Evolutionary conservation across 2,113 vertebrate species (phyloP).

Genomic region (Pampusana beccarii): DNA sequence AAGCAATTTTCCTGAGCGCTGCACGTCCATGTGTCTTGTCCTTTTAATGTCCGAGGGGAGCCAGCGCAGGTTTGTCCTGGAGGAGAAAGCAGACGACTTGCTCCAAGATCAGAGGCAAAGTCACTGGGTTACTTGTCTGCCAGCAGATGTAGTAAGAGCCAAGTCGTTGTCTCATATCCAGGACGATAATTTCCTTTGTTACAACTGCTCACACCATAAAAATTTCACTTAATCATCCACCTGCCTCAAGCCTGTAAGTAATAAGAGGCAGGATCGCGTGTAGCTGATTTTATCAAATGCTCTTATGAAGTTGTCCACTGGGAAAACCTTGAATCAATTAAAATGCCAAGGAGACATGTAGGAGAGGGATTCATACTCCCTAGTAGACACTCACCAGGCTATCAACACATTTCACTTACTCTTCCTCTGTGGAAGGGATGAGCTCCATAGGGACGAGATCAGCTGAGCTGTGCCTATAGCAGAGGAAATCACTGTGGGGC

Average conservation of each 20-base stretch:
- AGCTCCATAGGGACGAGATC: neutral
- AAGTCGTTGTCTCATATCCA: conserved; percentile 47
- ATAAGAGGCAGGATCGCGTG: conserved; percentile 19
- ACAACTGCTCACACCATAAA: conserved; percentile 42
- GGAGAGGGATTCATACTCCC: neutral
- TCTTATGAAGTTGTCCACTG: conserved; percentile 37
- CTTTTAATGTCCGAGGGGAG: neutral
- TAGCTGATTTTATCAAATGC: conserved; percentile 58
- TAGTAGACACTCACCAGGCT: neutral
- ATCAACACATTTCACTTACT: neutral
- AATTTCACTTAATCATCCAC: conserved; percentile 66
- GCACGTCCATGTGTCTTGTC: neutral
- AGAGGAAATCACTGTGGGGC: neutral
- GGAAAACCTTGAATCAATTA: conserved; percentile 62
- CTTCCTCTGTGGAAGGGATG: neutral
- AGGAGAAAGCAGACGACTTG: neutral
- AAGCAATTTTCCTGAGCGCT: neutral
- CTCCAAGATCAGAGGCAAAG: conserved; percentile 59
- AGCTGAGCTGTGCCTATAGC: neutral
- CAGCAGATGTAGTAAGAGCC: conserved; percentile 36
- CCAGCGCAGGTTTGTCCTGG: neutral
- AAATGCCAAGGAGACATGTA: conserved; percentile 22
- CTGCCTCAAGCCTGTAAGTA: conserved; percentile 47
- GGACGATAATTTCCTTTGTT: conserved; percentile 61
- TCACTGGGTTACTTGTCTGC: conserved; percentile 20